Evolutionary conservation across 2,888 invertebrate genomes (phyloP), one percentile per base, ranked within the genome.

Genomic region (Mesorhabditis sp.): DNA sequence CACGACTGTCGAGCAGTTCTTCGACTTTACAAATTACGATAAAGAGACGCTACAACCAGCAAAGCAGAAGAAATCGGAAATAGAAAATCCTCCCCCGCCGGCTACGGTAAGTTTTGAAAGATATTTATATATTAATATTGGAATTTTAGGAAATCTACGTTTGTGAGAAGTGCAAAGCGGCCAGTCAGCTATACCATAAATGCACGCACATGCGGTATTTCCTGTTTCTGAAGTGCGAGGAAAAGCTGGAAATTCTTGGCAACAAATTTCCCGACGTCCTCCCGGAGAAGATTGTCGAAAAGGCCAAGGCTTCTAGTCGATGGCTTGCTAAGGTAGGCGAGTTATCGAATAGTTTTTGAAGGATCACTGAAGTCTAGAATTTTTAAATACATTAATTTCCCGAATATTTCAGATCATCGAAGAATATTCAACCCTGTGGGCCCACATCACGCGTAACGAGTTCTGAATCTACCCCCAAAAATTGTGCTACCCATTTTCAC

Each of bases 191-290:
- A 45, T 65, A 72, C 13, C 78, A 78, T 43, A 63, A 43, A 28
- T 72, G 75, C 58, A 65, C 69, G 10, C 78, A 78, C 66, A 61
- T 76, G 41, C 15, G 66, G 41, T 70, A 73, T n/a, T 72, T 76
- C 43, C 45, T 78, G 28, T 50, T 74, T 4, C n/a, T 67, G 43
- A 7, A 28, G 28, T 74, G 75, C 65, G 76, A 77, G 68, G 72
- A 76, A 44, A 75, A 76, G 76, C 65, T 78, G 5, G 78, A 78
- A 69, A 43, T 58, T 28, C 62, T 76, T 4, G 76, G 78, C 15
- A 75, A 76, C 3, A 44, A 68, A 15, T 68, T 72, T 41, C 69
- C 73, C 28, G 75, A 78, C 10, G 45, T 70, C 13, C 41, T 69
- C 0, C 68, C 70, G 4, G 78, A 78, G 41, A 63, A 61, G 62